These are phyloP conservation scores for Alexandromys fortis DNA, from an alignment of 2,113 vertebrate species.

Conservation along the genomic window DNA sequence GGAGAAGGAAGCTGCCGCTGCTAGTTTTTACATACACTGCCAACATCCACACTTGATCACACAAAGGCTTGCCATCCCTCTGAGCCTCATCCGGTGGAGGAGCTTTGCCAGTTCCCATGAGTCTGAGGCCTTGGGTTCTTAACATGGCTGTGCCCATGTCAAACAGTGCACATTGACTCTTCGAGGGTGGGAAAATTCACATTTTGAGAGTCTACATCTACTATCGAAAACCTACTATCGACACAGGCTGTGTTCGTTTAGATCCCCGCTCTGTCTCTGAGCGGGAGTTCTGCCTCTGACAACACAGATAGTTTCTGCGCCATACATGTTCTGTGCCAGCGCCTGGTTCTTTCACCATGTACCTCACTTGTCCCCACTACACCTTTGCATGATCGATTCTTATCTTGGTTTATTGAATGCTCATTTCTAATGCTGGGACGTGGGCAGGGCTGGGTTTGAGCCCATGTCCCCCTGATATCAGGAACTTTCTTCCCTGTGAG, in stretches of 20 bases:
- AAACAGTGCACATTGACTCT: neutral
- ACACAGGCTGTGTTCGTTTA: neutral
- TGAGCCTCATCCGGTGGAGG: neutral
- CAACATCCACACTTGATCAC: neutral
- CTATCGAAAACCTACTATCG: neutral
- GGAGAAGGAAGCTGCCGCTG: neutral
- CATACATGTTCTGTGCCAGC: neutral
- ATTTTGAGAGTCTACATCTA: neutral
- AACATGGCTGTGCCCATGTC: neutral
- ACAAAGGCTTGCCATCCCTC: neutral
- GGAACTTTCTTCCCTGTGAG: neutral
- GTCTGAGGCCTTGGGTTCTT: neutral
- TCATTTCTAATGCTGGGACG: neutral
- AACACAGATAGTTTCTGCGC: neutral
- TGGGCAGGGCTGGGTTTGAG: conserved; percentile 8
- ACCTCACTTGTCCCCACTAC: neutral
- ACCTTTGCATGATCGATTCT: neutral
- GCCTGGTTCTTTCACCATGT: neutral
- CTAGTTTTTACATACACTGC: neutral
- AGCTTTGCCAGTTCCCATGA: neutral
- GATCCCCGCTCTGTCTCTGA: neutral
- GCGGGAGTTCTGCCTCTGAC: neutral
- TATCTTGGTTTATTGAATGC: neutral
- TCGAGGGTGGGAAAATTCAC: neutral
- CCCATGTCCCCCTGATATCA: neutral